Evolutionary conservation across 2,888 invertebrate genomes (phyloP), one percentile per base, ranked within the genome.

Genomic region (Drosophila parthenogenetica): DNA sequence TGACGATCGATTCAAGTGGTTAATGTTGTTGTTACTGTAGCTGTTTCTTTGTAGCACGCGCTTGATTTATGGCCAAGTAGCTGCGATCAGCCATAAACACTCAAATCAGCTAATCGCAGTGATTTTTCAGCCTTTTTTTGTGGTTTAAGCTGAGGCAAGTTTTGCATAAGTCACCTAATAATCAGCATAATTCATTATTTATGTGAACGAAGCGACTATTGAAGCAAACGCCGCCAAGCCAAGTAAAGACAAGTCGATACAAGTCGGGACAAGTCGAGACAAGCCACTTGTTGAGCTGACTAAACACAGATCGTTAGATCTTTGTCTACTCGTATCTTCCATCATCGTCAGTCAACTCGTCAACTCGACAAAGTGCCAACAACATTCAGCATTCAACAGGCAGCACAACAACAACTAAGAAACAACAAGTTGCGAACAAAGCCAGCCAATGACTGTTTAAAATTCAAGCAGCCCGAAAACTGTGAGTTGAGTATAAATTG

Each of bases 81-180:
- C 75, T 42, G 57, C 54, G 45, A 61, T 68, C 42, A 69, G 43
- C 64, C 58, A 62, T 78, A 75, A 73, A 74, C 79, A 69, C 62
- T 68, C 66, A 71, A 81, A 72, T 74, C 84, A 73, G 64, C 79
- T 79, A 83, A 87, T 84, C 79, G 73, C 66, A 58, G 77, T 62
- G 70, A 84, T 74, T 83, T 83, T 71, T 83, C 79, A 79, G 64
- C 71, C 32, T 29, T 22, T 61, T 11, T 32, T 32, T 32, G 29
- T 13, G 5, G 16, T 37, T 46, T 16, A 25, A 17, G 48, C 43
- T 25, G 14, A 14, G 48, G 40, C 49, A 64, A 62, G 54, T 69
- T 87, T 77, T 80, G 81, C 85, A 87, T 85, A 85, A 85, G 85
- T 82, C 77, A 71, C 65, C 80, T 83, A 85, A 85, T 85, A 85